A percentile compares a stretch with the other conserved stretches of the same genome.
phyloP scores from a whole-genome alignment of 2,113 vertebrate species.

The Syngnathus floridae region DNA sequence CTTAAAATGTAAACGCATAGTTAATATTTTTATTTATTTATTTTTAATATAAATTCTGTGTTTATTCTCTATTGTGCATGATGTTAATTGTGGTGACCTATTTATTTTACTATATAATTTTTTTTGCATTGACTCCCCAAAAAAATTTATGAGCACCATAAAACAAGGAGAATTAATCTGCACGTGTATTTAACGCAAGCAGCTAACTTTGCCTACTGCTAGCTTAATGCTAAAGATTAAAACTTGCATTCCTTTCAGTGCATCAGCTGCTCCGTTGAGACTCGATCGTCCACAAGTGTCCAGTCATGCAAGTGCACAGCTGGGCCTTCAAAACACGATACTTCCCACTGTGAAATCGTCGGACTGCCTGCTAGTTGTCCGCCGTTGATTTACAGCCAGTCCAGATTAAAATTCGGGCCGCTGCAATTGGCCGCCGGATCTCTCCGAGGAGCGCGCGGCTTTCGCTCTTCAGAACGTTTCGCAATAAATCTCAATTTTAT shows the following conservation, averaged over 20 bases:
- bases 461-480: background rate
- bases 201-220: too few relatives aligned
- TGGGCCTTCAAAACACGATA: slow-evolving; percentile 1
- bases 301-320: background rate
- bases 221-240: too few relatives aligned
- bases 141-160: rapidly evolving
- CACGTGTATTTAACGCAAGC: too few relatives aligned
- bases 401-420: background rate
- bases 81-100: too few relatives aligned
- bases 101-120: too few relatives aligned
- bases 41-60: too few relatives aligned
- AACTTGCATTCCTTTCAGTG: background rate
- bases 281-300: background rate
- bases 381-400: background rate
- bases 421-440: background rate
- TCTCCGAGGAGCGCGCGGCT: background rate
- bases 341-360: background rate
- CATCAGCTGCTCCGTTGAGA: background rate
- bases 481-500: slow-evolving; percentile 8
- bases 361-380: background rate
- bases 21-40: too few relatives aligned
- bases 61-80: too few relatives aligned
- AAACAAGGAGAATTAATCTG: too few relatives aligned
- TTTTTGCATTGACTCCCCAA: too few relatives aligned
- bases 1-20: too few relatives aligned